These are phyloP conservation scores for Lanius ludovicianus DNA, from an alignment of 2,113 vertebrate genomes.

Conservation along the genomic window DNA sequence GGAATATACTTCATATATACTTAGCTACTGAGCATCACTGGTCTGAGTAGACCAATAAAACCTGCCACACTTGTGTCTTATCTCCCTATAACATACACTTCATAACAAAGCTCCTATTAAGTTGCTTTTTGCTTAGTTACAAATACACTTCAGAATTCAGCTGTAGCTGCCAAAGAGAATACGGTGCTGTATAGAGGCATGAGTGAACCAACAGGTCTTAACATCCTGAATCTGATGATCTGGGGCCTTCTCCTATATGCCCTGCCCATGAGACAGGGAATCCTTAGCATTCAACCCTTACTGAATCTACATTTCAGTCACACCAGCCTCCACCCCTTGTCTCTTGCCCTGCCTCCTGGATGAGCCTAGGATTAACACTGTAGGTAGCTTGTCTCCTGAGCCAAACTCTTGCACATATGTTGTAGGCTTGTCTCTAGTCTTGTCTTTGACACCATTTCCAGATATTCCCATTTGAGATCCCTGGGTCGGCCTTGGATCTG, in stretches of 20 bases:
- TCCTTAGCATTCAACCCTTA: not conserved
- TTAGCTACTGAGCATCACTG: not conserved
- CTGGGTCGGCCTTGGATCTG: not conserved
- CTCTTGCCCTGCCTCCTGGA: not conserved
- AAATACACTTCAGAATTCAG: not conserved
- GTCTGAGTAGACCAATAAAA: not conserved
- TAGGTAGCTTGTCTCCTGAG: not conserved
- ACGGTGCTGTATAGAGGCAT: fast-evolving
- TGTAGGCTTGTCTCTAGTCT: not conserved
- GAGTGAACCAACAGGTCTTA: not conserved
- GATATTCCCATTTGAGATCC: not conserved
- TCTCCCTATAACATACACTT: not conserved
- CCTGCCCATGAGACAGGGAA: not conserved
- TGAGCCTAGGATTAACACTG: not conserved
- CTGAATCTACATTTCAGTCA: not conserved
- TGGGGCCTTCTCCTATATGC: not conserved
- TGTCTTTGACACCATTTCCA: not conserved
- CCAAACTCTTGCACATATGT: fast-evolving
- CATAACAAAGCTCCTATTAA: not conserved
- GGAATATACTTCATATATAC: not conserved
- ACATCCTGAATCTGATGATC: too few species aligned
- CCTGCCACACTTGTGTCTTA: not conserved
- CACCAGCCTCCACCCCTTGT: not conserved
- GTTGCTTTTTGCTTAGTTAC: not conserved
- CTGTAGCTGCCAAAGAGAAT: not conserved